phyloP scores from a whole-genome alignment of 2,888 invertebrate genomes.

The Protonemura montana region DNA sequence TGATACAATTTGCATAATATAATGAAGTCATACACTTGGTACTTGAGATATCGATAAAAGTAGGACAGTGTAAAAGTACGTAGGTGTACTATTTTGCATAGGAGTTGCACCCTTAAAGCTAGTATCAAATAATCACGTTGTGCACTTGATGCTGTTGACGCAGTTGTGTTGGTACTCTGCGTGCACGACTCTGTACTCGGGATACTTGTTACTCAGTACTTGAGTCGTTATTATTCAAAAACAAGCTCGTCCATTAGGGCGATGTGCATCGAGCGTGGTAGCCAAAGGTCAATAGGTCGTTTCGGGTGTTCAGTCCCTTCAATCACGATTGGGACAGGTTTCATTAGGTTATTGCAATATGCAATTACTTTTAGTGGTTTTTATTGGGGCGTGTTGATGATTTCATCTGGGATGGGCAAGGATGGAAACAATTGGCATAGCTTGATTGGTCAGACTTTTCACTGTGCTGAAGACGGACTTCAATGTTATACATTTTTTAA shows the following conservation, averaged over 20 bases:
- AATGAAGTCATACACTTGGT: no score
- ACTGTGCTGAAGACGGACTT: no score
- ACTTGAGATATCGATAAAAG: no score
- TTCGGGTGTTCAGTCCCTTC: neutral
- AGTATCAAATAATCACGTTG: neutral
- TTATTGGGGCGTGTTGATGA: neutral
- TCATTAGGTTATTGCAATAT: conserved; percentile 4
- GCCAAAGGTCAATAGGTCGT: neutral
- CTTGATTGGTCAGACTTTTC: no score
- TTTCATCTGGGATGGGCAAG: neutral
- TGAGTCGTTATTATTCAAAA: neutral
- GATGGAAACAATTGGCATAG: neutral
- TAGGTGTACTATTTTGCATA: no score
- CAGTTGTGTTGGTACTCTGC: neutral
- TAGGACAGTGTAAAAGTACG: no score
- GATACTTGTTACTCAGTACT: neutral
- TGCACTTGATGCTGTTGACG: neutral
- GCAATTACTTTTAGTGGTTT: neutral
- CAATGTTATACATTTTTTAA: no score
- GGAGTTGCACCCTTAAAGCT: neutral
- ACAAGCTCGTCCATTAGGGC: neutral
- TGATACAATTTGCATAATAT: no score
- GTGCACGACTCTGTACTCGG: no score
- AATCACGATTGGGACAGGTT: neutral
- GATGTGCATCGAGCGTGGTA: neutral